Conservation (phyloP, 2,113 vertebrate species). For the Phrynocephalus versicolor region DNA sequence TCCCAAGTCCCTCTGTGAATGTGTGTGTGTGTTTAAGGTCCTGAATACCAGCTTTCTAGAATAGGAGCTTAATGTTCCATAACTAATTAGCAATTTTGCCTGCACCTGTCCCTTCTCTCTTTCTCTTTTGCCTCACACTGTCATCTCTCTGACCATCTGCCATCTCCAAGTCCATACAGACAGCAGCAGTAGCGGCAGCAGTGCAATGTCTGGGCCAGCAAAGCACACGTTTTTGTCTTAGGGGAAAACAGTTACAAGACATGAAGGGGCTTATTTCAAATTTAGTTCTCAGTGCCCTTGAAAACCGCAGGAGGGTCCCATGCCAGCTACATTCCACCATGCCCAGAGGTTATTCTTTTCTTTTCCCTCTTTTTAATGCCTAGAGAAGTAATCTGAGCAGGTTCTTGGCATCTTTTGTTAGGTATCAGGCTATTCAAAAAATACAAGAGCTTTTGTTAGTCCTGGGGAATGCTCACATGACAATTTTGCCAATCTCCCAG, state of each 20-base stretch:
- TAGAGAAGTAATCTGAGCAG: background rate
- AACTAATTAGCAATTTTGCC: slow-evolving; percentile 58
- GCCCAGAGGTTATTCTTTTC: background rate
- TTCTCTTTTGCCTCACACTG: background rate
- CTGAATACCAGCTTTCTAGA: slow-evolving; percentile 42
- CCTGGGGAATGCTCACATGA: background rate
- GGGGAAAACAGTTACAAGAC: slow-evolving; percentile 8
- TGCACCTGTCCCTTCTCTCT: slow-evolving; percentile 67
- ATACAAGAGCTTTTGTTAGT: slow-evolving; percentile 28
- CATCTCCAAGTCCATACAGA: slow-evolving; percentile 41
- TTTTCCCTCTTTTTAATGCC: slow-evolving; percentile 2
- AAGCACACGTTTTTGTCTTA: background rate
- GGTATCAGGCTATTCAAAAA: background rate
- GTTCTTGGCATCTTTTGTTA: slow-evolving; percentile 3
- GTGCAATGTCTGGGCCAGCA: background rate
- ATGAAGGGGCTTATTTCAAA: slow-evolving; percentile 22
- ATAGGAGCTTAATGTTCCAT: slow-evolving; percentile 61
- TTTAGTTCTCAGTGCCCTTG: slow-evolving; percentile 46
- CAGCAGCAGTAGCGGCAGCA: slow-evolving; percentile 32
- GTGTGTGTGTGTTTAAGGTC: background rate
- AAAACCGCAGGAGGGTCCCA: slow-evolving; percentile 23
- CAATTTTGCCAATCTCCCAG: slow-evolving; percentile 1
- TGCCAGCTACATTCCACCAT: background rate
- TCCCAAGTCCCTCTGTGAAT: background rate
- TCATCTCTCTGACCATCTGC: slow-evolving; percentile 68